Evolutionary conservation across 2,888 invertebrate genomes (phyloP).

Genomic region (Coremacera marginata): DNA sequence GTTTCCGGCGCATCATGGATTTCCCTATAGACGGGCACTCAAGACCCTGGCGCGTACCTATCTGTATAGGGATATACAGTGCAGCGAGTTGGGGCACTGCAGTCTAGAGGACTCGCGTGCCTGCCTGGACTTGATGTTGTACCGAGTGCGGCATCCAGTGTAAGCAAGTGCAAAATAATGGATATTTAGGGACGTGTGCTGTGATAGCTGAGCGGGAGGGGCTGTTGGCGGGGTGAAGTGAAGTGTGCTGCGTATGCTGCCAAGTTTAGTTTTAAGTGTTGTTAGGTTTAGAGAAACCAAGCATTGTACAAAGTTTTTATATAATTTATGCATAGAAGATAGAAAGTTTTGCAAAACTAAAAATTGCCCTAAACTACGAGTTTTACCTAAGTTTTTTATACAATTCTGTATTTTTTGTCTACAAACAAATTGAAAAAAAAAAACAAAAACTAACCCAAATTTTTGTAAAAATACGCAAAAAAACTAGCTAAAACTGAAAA

Average conservation of each 20-base stretch:
- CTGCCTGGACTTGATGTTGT: conserved; percentile 89
- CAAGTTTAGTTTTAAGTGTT: conserved; percentile 27
- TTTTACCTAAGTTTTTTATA: neutral
- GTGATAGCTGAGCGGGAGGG: conserved; percentile 24
- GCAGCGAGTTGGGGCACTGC: conserved; percentile 81
- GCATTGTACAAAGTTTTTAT: conserved; percentile 19
- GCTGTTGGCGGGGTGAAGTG: neutral
- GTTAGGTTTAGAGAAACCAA: no score
- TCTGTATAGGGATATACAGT: conserved; percentile 87
- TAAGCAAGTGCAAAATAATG: conserved; percentile 28
- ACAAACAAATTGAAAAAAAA: neutral
- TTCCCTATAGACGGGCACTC: conserved; percentile 86
- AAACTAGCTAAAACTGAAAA: neutral
- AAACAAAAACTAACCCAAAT: no score
- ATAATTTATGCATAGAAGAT: neutral
- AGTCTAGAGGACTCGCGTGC: conserved; percentile 93
- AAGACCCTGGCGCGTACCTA: conserved; percentile 80
- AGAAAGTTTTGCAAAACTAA: neutral
- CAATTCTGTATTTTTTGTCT: neutral
- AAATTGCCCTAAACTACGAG: neutral
- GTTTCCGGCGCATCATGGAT: conserved; percentile 88
- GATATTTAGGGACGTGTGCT: conserved; percentile 39
- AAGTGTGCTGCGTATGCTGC: conserved; percentile 10
- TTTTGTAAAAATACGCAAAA: conserved; percentile 1
- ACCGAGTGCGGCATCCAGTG: conserved; percentile 72